phyloP scores from a whole-genome alignment of 2,888 invertebrate genomes.

The Physocephala rufipes region DNA sequence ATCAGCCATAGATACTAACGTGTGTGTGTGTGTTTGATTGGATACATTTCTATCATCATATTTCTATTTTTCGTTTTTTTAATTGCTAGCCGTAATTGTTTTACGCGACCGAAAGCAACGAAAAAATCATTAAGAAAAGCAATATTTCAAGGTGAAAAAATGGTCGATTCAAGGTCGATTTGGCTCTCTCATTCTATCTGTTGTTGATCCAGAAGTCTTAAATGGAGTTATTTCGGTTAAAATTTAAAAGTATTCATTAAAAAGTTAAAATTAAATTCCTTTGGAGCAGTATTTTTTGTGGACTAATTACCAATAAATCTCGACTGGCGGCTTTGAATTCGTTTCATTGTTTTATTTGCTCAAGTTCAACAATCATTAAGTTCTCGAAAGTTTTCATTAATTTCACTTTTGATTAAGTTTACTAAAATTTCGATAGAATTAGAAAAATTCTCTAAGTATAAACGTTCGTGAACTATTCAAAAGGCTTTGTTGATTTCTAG shows the following conservation, averaged over 20 bases:
- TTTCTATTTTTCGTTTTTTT: slow-evolving; percentile 13
- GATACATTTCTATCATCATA: slow-evolving; percentile 23
- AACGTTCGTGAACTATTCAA: no score
- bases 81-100: slow-evolving; percentile 24
- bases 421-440: not conserved
- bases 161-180: slow-evolving; percentile 65
- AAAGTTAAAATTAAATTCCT: not conserved
- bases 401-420: not conserved
- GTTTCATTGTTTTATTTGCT: not conserved
- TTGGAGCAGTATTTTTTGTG: not conserved
- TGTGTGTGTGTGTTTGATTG: not conserved
- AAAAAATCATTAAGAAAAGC: slow-evolving; percentile 7
- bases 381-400: no score
- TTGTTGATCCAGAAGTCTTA: slow-evolving; percentile 14
- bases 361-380: not conserved
- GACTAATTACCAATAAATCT: not conserved
- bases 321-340: not conserved
- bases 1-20: not conserved
- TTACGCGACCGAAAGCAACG: not conserved
- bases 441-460: not conserved
- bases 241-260: slow-evolving; percentile 6
- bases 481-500: not conserved
- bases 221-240: slow-evolving; percentile 8
- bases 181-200: slow-evolving; percentile 35
- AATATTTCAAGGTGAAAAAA: slow-evolving; percentile 64